Conservation (phyloP, 2,113 vertebrate species). For the Nanorana parkeri region DNA sequence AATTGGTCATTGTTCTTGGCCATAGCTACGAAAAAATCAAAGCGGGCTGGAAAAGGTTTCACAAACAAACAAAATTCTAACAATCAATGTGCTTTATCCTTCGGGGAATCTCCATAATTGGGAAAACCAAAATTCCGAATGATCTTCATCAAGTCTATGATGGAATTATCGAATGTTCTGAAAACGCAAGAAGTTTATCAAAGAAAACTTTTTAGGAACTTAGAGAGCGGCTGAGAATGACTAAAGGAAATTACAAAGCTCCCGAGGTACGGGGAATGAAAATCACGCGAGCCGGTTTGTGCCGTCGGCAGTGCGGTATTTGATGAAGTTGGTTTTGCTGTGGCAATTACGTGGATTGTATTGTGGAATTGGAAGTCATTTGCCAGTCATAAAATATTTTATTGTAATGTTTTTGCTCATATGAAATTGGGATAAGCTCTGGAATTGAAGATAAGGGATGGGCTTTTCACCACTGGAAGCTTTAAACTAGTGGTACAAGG, state of each 20-base stretch:
- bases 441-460: neutral
- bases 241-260: neutral
- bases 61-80: too few relatives aligned
- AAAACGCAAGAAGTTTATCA: neutral
- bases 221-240: neutral
- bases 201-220: neutral
- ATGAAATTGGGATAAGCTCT: neutral
- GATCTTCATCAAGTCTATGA: too few relatives aligned
- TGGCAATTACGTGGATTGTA: neutral
- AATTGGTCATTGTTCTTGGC: too few relatives aligned
- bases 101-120: too few relatives aligned
- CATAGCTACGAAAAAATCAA: too few relatives aligned
- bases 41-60: too few relatives aligned
- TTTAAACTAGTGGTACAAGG: too few relatives aligned
- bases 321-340: neutral
- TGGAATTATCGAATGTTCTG: too few relatives aligned
- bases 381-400: neutral
- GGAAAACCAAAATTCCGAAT: neutral
- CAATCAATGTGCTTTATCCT: too few relatives aligned
- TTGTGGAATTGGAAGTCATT: slow-evolving; percentile 17
- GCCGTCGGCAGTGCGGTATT: neutral
- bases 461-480: neutral
- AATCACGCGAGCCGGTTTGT: neutral
- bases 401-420: neutral
- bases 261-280: neutral